Base-by-base conservation (phyloP, 2,113 vertebrate species). In the Xenopus laevis region DNA sequence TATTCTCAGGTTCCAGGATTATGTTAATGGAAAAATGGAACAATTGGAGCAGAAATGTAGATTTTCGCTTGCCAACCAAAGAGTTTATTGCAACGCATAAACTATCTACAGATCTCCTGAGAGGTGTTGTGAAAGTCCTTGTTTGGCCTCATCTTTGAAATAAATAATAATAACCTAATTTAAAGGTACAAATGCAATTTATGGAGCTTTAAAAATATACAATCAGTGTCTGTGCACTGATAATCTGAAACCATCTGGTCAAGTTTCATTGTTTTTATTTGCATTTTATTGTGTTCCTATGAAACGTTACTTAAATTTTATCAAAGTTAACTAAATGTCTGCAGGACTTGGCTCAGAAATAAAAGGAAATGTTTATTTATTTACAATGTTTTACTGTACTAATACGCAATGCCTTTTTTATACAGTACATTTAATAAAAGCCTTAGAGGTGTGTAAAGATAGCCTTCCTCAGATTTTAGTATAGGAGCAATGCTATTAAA, bases 101-200 rank as follows among this genome's bases (percentile, higher is more conserved):
- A 57, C 23, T n/a, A 40, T 18, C 10, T 61, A 12, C 0, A 50
- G 17, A 4, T 58, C 16, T 58, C 55, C 18, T 4, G 30, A 58
- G 46, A 23, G 60, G 12, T 20, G 17, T 33, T 15, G 6, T 2
- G 0, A 40, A 7, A 11, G 11, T 33, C 10, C 45, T 61, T 68
- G 21, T 50, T 68, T 50, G 60, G 65, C 72, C 58, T 67, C 46
- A 57, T 66, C 44, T 16, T 18, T 16, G 30, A 33, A 63, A 63
- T 33, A 55, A 55, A 55, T 20, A 18, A 55, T 20, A 18, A 58
- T 65, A 27, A 27, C 23, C 13, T 23, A 57, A 65, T 73, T 40
- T 66, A 66, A 72, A 65, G 62, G 50, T 58, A 73, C 71, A 73
- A 73, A 73, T 73, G 71, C 50, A 55, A 27, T 61, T 61, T 73